Percentiles rank a stretch among this genome's conserved stretches.
These are phyloP conservation scores for Acanthochromis polyacanthus DNA, from an alignment of 2,113 vertebrate genomes.

Conservation along the genomic window DNA sequence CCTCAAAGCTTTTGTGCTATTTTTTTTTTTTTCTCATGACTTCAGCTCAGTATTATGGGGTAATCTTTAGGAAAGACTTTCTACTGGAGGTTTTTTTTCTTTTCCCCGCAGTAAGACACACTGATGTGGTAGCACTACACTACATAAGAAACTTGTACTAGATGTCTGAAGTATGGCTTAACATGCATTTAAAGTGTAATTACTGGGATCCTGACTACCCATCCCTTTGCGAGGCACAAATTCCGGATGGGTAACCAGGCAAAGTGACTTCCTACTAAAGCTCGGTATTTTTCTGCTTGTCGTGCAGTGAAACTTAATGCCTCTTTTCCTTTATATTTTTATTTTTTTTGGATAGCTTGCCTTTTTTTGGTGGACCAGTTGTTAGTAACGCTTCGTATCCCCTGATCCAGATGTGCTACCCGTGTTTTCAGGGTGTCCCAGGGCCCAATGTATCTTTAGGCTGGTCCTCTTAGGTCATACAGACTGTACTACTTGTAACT, in stretches of 20 bases:
- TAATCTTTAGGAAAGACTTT: constrained; percentile 68
- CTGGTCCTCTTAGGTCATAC: constrained; percentile 80
- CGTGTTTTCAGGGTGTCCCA: constrained; percentile 68
- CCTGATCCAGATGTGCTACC: constrained; percentile 76
- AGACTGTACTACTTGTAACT: constrained; percentile 74
- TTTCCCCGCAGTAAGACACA: constrained; percentile 59
- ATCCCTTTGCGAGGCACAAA: constrained; percentile 62
- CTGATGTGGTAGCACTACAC: constrained; percentile 76
- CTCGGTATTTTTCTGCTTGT: constrained; percentile 79
- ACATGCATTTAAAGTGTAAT: constrained; percentile 73
- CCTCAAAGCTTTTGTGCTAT: constrained; percentile 57
- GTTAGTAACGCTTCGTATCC: constrained; percentile 74
- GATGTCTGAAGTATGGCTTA: constrained; percentile 70
- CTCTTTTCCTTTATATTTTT: constrained; percentile 46
- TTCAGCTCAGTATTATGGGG: constrained; percentile 72
- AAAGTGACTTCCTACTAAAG: constrained; percentile 65
- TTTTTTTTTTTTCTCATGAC: constrained; percentile 26
- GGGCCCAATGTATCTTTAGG: constrained; percentile 77
- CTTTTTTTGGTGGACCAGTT: constrained; percentile 78
- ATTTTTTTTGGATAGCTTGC: constrained; percentile 62
- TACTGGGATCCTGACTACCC: constrained; percentile 66
- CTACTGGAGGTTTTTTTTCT: constrained; percentile 44
- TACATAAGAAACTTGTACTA: constrained; percentile 72
- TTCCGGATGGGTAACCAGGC: constrained; percentile 66
- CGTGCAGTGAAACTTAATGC: constrained; percentile 79